Evolutionary conservation across 2,797 vertebrate species (phyloP).

Genomic region (Chelonia mydas): DNA sequence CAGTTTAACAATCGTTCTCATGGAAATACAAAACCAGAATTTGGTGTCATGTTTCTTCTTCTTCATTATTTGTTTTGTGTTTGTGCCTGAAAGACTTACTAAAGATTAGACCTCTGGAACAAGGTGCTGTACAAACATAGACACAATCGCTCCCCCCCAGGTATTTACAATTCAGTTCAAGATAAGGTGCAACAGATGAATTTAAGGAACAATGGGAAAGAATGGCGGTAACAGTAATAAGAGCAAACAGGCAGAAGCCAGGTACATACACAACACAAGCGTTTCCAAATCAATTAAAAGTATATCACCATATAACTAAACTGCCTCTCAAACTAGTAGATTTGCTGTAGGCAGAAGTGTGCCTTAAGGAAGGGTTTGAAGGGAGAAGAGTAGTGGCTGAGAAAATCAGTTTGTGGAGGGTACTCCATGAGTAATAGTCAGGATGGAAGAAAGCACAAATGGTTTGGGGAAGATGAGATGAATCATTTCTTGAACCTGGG

Average conservation of each 20-base stretch:
- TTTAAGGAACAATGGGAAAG: not conserved
- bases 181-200: not conserved
- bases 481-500: not conserved
- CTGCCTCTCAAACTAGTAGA: not conserved
- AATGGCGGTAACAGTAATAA: not conserved
- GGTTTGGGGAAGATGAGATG: not conserved
- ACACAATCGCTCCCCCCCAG: not conserved
- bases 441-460: not conserved
- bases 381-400: not conserved
- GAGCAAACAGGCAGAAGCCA: fast-evolving
- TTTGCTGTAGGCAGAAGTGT: not conserved
- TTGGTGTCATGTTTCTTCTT: not conserved
- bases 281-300: not conserved
- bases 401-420: not conserved
- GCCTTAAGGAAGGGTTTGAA: not conserved
- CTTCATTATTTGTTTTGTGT: not conserved
- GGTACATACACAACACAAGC: not conserved
- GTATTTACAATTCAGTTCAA: not conserved
- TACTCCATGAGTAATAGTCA: not conserved
- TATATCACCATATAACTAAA: not conserved
- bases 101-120: not conserved
- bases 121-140: not conserved
- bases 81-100: not conserved
- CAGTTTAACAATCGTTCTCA: not conserved
- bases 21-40: not conserved